Conservation (phyloP, 2,113 vertebrate genomes). For the Antigone vipio region DNA sequence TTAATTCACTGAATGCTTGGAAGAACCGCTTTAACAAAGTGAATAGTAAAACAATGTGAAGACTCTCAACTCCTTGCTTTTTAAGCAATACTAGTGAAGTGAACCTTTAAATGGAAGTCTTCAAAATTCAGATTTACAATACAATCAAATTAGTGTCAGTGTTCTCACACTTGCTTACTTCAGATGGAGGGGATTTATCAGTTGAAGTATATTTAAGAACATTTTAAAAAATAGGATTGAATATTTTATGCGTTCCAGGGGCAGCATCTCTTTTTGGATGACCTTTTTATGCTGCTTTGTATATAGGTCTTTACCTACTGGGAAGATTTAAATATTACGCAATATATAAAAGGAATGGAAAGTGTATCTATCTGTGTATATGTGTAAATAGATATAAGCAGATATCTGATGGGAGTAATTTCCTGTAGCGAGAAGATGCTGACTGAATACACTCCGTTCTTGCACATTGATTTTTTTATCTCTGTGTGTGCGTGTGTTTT, state of each 20-base stretch:
- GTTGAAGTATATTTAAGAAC: neutral
- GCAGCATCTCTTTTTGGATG: neutral
- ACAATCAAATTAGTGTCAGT: neutral
- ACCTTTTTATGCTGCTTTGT: neutral
- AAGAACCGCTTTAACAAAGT: neutral
- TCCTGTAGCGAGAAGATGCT: neutral
- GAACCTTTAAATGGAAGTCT: neutral
- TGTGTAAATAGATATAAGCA: neutral
- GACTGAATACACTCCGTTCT: neutral
- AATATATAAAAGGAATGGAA: neutral
- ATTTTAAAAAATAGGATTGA: neutral
- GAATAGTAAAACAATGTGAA: neutral
- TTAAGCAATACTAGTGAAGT: neutral
- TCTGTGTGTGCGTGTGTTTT: neutral
- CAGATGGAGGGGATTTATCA: neutral
- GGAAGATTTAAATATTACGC: neutral
- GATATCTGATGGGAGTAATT: neutral
- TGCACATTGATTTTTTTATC: neutral
- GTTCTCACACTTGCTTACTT: neutral
- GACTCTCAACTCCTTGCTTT: neutral
- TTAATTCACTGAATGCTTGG: neutral
- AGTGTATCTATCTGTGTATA: neutral
- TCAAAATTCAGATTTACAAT: neutral
- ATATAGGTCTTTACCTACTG: neutral
- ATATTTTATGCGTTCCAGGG: neutral